A percentile compares a stretch with the other conserved stretches of the same genome.
Evolutionary conservation across 2,888 invertebrate species (phyloP).

Genomic region (Drosophila pseudotalamancana): DNA sequence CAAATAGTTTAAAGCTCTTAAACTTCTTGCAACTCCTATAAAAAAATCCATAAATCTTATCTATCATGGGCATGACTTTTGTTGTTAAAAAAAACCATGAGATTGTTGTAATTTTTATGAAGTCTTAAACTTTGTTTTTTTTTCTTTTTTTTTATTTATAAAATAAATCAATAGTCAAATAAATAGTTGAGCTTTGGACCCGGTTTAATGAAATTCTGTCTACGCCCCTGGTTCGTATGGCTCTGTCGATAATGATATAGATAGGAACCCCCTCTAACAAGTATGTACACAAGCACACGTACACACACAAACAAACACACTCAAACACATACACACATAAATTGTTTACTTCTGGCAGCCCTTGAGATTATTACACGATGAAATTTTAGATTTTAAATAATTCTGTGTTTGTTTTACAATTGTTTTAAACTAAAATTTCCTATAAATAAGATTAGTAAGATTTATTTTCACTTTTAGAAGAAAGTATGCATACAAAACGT

Average conservation of each 20-base stretch:
- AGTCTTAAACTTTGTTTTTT: not conserved
- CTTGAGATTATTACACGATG: not conserved
- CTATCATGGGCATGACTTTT: too few relatives aligned
- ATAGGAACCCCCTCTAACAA: not conserved
- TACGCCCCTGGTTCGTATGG: not conserved
- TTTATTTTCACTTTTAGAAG: too few relatives aligned
- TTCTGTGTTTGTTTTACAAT: not conserved
- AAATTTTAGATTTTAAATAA: too few relatives aligned
- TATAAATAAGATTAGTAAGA: too few relatives aligned
- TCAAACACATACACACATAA: not conserved
- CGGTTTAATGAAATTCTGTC: not conserved
- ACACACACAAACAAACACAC: not conserved
- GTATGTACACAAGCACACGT: not conserved
- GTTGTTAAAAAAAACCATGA: too few relatives aligned
- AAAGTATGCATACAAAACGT: too few relatives aligned
- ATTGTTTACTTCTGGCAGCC: not conserved
- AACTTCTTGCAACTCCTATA: too few relatives aligned
- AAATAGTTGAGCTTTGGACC: not conserved
- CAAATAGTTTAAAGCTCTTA: too few relatives aligned
- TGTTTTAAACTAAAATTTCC: not conserved
- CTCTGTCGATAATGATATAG: not conserved
- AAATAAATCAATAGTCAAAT: too few relatives aligned
- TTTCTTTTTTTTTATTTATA: too few relatives aligned
- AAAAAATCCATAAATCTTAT: too few relatives aligned
- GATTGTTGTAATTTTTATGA: too few relatives aligned